Percentiles rank a stretch among this genome's conserved stretches.
These are phyloP conservation scores for Nomada hirtipes DNA, from an alignment of 2,888 invertebrate genomes.

Conservation along the genomic window DNA sequence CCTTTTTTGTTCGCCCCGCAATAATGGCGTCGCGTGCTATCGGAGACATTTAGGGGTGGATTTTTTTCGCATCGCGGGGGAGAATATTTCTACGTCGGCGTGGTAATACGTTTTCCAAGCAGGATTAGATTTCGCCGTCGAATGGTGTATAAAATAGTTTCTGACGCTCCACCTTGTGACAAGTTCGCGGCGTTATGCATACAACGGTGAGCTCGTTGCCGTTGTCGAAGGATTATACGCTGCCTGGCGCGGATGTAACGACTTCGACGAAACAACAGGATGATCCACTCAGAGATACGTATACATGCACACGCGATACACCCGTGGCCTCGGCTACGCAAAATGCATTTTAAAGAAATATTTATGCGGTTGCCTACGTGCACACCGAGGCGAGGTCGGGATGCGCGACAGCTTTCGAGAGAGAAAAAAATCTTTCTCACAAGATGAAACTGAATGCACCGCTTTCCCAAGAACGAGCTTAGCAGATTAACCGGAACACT, in stretches of 20 bases:
- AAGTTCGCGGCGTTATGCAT: conserved; percentile 46
- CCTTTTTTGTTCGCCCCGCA: neutral
- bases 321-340: conserved; percentile 12
- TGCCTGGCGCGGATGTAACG: conserved; percentile 33
- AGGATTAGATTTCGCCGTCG: conserved; percentile 31
- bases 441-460: neutral
- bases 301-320: conserved; percentile 5
- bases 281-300: conserved; percentile 34
- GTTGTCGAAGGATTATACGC: conserved; percentile 46
- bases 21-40: neutral
- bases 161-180: conserved; percentile 33
- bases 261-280: conserved; percentile 50
- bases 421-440: neutral
- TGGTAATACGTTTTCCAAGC: conserved; percentile 16
- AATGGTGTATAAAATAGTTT: conserved; percentile 23
- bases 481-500: too few relatives aligned
- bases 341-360: conserved; percentile 46
- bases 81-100: neutral
- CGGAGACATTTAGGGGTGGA: neutral
- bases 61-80: neutral
- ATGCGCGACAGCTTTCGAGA: neutral
- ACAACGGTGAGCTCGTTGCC: conserved; percentile 19
- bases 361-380: conserved; percentile 38
- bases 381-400: neutral
- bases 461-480: too few relatives aligned